Base-by-base conservation (phyloP, 2,113 vertebrate genomes). In the Spilogale gracilis region DNA sequence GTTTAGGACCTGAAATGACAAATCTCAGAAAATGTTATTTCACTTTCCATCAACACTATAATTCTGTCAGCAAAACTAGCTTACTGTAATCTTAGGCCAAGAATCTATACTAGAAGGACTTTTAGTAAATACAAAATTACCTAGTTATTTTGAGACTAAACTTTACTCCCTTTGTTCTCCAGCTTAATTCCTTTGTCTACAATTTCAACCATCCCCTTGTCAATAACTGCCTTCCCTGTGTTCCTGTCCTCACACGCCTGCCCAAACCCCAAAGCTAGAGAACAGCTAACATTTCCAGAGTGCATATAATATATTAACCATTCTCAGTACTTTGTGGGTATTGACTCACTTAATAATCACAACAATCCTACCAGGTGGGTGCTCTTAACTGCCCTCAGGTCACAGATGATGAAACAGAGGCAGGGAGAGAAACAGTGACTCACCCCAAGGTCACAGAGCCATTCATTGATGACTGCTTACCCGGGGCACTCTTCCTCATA, bases 41-140 rank as follows among this genome's bases (percentile, higher is more conserved):
- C 65, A 73, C 84, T 94, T 93, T 96, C 17, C 12, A 69, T 69
- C 43, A 63, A 54, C n/a, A 69, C 6, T 74, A 3, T 32, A 63
- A 93, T 86, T 97, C 20, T 81, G 21, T 96, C 83, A 65, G 16
- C 50, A 83, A 67, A 94, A 76, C 43, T 56, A 76, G 30, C 38
- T 54, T n/a, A 78, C 18, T 69, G 8, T 78, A 63, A 50, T 50
- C 69, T 69, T 25, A 78, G 60, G 48, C 23, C 65, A 95, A 43
- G 81, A 89, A 67, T 88, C 12, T 81, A 69, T 79, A 89, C 9
- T 27, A 94, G 58, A 56, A 73, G 25, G 23, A 73, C 5, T 52
- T 81, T 4, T 27, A 48, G 27, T 63, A 96, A 89, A 91, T 67
- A 84, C 32, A 95, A 74, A 87, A 79, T 20, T 60, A 78, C n/a